These are phyloP conservation scores for Aulostomus chinensis DNA, from an alignment of 2,797 vertebrate species.

Conservation along the genomic window DNA sequence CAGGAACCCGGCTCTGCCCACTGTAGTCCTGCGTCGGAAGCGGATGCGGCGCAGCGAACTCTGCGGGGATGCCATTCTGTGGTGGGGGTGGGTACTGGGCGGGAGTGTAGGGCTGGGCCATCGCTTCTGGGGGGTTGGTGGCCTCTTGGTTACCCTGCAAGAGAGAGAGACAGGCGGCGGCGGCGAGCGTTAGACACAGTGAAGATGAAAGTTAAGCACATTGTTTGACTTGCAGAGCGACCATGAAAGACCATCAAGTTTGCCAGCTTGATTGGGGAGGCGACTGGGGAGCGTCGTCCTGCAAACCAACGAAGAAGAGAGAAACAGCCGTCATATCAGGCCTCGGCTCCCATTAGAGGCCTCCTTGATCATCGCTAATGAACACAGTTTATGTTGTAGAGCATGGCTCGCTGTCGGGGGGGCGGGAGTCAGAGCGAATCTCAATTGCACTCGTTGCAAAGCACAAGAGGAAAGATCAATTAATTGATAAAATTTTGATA, in stretches of 20 bases:
- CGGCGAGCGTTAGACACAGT: constrained; percentile 8
- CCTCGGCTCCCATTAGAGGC: constrained; percentile 65
- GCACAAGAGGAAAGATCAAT: constrained; percentile 70
- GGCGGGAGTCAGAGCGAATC: constrained; percentile 55
- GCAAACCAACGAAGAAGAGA: constrained; percentile 44
- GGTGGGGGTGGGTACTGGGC: constrained; percentile 90
- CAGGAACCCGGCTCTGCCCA: constrained; percentile 90
- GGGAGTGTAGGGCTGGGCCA: constrained; percentile 94
- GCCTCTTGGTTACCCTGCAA: constrained; percentile 94
- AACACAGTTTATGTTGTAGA: constrained; percentile 73
- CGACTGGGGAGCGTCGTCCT: constrained; percentile 43
- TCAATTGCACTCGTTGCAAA: constrained; percentile 58
- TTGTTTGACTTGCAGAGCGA: constrained; percentile 27
- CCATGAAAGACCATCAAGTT: constrained; percentile 30
- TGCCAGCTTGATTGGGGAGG: constrained; percentile 6
- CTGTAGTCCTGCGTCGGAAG: constrained; percentile 89
- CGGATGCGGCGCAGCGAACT: constrained; percentile 85
- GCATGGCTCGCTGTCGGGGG: constrained; percentile 48
- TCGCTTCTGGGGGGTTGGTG: constrained; percentile 90
- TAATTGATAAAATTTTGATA: constrained; percentile 72
- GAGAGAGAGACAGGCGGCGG: constrained; percentile 29
- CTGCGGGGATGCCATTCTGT: constrained; percentile 91
- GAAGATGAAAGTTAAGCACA: constrained; percentile 23
- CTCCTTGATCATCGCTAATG: constrained; percentile 76
- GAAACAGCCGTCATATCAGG: constrained; percentile 64